A percentile compares a stretch with the other conserved stretches of the same genome.
These are phyloP conservation scores for Poecilia latipinna DNA, from an alignment of 2,113 vertebrate genomes.

Conservation along the genomic window DNA sequence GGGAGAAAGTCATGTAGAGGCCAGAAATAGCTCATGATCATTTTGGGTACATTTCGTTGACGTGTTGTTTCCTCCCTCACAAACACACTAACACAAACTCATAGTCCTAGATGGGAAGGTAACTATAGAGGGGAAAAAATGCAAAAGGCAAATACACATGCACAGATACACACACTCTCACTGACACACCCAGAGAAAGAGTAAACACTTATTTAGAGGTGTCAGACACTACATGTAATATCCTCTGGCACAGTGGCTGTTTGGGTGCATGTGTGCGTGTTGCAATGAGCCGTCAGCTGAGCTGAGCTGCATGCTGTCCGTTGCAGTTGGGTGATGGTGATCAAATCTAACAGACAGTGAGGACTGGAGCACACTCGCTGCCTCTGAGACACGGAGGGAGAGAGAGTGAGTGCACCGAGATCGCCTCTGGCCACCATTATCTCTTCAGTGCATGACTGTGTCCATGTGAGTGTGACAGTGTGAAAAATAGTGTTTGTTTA, in stretches of 20 bases:
- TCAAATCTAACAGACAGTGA: constrained; percentile 77
- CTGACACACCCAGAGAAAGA: constrained; percentile 45
- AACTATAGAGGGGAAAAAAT: constrained; percentile 33
- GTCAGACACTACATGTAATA: constrained; percentile 72
- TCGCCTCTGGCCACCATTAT: constrained; percentile 79
- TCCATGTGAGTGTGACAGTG: constrained; percentile 77
- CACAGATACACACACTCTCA: constrained; percentile 31
- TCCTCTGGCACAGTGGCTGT: constrained; percentile 67
- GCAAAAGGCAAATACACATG: constrained; percentile 41
- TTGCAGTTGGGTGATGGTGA: constrained; percentile 74
- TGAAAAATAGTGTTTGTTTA: constrained; percentile 76
- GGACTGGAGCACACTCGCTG: constrained; percentile 67
- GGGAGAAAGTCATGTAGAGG: constrained; percentile 41
- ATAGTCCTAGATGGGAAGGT: constrained; percentile 31
- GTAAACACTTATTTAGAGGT: constrained; percentile 78
- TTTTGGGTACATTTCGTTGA: constrained; percentile 61
- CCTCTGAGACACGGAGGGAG: constrained; percentile 55
- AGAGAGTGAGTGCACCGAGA: constrained; percentile 49
- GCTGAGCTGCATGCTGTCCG: constrained; percentile 65
- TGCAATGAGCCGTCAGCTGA: constrained; percentile 63
- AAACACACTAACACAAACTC: constrained; percentile 18
- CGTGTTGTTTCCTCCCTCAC: constrained; percentile 8
- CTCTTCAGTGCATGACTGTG: constrained; percentile 76
- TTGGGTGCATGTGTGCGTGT: constrained; percentile 37
- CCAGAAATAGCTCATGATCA: constrained; percentile 43